phyloP scores from a whole-genome alignment of 2,113 vertebrate species.

The Alouatta palliata region DNA sequence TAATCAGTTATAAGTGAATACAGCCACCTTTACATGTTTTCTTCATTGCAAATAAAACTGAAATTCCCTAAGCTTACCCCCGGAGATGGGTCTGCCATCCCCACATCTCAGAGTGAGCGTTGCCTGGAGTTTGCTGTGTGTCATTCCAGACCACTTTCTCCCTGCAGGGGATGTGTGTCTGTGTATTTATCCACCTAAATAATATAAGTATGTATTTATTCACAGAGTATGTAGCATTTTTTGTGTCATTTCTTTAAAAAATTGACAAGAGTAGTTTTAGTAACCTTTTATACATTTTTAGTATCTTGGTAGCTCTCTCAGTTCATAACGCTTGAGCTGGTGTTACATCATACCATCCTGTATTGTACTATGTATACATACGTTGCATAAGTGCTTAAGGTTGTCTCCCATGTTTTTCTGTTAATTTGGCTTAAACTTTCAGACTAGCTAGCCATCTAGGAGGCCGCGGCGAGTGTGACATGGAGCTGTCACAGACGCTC shows the following conservation, averaged over 20 bases:
- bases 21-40: not conserved
- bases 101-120: not conserved
- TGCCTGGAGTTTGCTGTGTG: not conserved
- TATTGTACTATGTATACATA: accelerated
- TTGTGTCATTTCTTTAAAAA: not conserved
- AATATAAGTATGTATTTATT: not conserved
- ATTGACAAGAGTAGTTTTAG: not conserved
- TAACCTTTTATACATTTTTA: not conserved
- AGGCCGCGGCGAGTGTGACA: not conserved
- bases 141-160: not conserved
- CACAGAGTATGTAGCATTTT: not conserved
- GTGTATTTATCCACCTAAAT: not conserved
- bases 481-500: not conserved
- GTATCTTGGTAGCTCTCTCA: not conserved
- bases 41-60: not conserved
- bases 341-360: accelerated
- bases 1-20: not conserved
- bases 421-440: not conserved
- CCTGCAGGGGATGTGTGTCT: accelerated
- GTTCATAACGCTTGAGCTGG: not conserved
- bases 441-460: not conserved
- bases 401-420: not conserved
- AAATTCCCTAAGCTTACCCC: not conserved
- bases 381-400: accelerated
- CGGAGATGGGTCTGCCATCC: not conserved